Evolutionary conservation across 1,140 invertebrate genomes (phyloP), one percentile per base, ranked within the genome.

Genomic region (Camponotus floridanus): DNA sequence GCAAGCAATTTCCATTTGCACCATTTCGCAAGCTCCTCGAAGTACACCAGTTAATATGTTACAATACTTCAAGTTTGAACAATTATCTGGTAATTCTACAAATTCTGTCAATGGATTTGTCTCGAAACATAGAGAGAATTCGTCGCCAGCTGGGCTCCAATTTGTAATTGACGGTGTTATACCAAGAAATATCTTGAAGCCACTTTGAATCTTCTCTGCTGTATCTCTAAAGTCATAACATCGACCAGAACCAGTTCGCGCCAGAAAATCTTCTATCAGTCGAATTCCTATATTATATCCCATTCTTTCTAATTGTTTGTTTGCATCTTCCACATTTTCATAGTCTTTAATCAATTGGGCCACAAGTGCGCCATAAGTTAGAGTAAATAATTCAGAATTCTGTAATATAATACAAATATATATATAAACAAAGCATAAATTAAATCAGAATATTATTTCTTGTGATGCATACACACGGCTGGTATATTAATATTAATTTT

Each of bases 211-310:
- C 95, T 99, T 99, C 94, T 99, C 99, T 21, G 99, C 99, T 39
- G 99, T 99, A 93, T 99, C 99, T 92, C 98, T 97, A 95, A 99
- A 97, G 94, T 99, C 99, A 92, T 98, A 96, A 95, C 99, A 99
- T 67, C 98, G 95, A 0, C 97, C 97, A 21, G 97, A 97, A 86
- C 97, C 97, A 6, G 99, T 99, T 91, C 99, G 96, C 0, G 99
- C 98, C 21, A 99, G 95, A 92, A 99, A 99, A 93, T 99, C 99
- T 96, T 99, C 99, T 88, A 99, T 99, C 11, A 99, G 95, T 57
- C 99, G 96, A 65, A 99, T 97, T 45, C 99, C 99, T 96, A 99
- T 99, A 93, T 99, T 99, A 92, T 99, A 99, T 33, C 99, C 99
- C 94, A 99, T 98, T 92, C 98, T 95, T 91, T 99, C 98, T 51